These are phyloP conservation scores for Pseudorasbora parva DNA, from an alignment of 2,113 vertebrate species.

Conservation along the genomic window DNA sequence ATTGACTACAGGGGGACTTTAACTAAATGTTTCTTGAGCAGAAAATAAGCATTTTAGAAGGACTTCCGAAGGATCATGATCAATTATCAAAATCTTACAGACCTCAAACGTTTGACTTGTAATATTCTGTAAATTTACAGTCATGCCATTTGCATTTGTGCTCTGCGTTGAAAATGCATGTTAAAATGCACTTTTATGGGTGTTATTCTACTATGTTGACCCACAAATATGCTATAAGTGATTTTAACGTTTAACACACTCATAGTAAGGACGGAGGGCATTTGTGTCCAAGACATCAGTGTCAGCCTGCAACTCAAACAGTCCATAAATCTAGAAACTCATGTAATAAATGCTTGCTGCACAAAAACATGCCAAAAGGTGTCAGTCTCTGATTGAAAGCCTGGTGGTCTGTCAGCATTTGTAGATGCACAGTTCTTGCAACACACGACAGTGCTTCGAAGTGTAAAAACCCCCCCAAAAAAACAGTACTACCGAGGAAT, in stretches of 20 bases:
- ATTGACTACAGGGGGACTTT: too few species aligned
- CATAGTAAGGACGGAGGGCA: slow-evolving; percentile 2
- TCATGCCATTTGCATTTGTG: background rate
- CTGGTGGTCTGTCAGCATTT: background rate
- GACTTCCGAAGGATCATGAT: background rate
- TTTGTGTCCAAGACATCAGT: slow-evolving; percentile 1
- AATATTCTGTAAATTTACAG: background rate
- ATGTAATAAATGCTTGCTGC: background rate
- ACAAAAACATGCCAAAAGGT: background rate
- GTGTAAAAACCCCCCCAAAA: too few species aligned
- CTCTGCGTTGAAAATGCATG: background rate
- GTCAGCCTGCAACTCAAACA: slow-evolving; percentile 3
- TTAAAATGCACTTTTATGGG: background rate
- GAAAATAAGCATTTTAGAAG: background rate
- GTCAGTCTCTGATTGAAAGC: background rate
- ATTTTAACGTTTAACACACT: background rate
- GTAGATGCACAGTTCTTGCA: background rate
- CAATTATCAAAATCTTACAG: background rate
- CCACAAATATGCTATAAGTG: background rate
- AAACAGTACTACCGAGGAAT: too few species aligned
- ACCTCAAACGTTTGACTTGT: background rate
- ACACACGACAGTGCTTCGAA: too few species aligned
- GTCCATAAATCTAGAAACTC: slow-evolving; percentile 23
- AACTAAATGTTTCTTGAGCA: too few species aligned
- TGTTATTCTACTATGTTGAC: background rate